phyloP scores from a whole-genome alignment of 2,797 vertebrate genomes.

The Vipera latastei region DNA sequence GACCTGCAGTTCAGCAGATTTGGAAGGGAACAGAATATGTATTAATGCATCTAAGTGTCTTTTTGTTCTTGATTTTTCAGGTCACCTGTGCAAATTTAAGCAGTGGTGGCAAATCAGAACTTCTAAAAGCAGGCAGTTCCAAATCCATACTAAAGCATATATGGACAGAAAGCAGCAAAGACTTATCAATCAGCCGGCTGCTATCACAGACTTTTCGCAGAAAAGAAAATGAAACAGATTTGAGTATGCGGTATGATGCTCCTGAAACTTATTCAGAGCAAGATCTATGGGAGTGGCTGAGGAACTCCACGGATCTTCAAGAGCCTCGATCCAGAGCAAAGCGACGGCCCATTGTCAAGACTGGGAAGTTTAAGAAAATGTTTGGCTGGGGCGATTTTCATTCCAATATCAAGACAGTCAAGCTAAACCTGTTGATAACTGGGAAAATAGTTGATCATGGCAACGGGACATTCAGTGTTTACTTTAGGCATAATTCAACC shows the following conservation, averaged over 20 bases:
- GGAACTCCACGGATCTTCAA: constrained; percentile 93
- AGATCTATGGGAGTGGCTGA: constrained; percentile 99
- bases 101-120: constrained; percentile 82
- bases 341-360: constrained; percentile 95
- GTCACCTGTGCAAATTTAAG: constrained; percentile 86
- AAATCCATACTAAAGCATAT: constrained; percentile 95
- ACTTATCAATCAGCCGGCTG: constrained; percentile 95
- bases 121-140: constrained; percentile 88
- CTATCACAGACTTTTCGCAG: constrained; percentile 96
- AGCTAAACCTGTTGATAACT: constrained; percentile 96
- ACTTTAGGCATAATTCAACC: constrained; percentile 98
- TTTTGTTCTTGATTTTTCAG: constrained; percentile 70
- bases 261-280: constrained; percentile 97
- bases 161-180: constrained; percentile 98
- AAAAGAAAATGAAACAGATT: constrained; percentile 91
- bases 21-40: neutral
- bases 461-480: constrained; percentile 98
- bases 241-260: constrained; percentile 94
- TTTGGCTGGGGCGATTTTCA: constrained; percentile 99
- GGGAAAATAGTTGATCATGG: constrained; percentile 99
- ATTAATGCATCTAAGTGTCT: constrained; percentile 42
- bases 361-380: constrained; percentile 99
- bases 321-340: constrained; percentile 91
- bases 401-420: constrained; percentile 99
- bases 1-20: neutral